Percentiles rank a stretch among this genome's conserved stretches.
Evolutionary conservation across 2,797 vertebrate species (phyloP).

Genomic region (Periophthalmus magnuspinnatus): DNA sequence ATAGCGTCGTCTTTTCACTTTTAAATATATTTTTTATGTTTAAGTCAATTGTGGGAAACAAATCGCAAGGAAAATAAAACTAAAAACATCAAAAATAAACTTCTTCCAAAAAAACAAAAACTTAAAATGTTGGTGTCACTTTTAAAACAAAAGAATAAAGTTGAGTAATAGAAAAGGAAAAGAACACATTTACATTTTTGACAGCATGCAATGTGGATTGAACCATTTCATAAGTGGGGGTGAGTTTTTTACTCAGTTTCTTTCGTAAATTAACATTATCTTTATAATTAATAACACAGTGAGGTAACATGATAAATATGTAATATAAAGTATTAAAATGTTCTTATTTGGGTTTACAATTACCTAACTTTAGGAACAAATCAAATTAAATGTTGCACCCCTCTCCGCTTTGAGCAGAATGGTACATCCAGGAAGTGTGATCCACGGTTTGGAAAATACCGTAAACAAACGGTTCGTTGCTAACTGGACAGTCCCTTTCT

Average conservation of each 20-base stretch:
- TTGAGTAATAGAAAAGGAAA: background rate
- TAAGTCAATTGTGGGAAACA: background rate
- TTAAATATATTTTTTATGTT: background rate
- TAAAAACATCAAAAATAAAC: background rate
- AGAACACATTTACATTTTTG: background rate
- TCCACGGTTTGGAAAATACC: slow-evolving; percentile 66
- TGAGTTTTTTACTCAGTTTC: background rate
- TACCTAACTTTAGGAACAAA: background rate
- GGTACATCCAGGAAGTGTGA: slow-evolving; percentile 68
- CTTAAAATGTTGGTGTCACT: background rate
- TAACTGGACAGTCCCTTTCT: slow-evolving; percentile 23
- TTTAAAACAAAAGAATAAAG: background rate
- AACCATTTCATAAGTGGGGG: background rate
- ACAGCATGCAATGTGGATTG: background rate
- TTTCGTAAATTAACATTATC: background rate
- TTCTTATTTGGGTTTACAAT: background rate
- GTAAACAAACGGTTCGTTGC: slow-evolving; percentile 47
- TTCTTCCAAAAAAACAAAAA: background rate
- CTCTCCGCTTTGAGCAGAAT: background rate
- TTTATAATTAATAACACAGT: background rate
- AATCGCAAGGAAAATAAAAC: background rate
- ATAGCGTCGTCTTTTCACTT: background rate
- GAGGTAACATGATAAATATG: background rate
- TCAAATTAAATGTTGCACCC: background rate
- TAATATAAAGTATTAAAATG: background rate